Percentiles rank a stretch among this genome's conserved stretches.
Conservation (phyloP, 2,113 vertebrate species). For the Genyomyrus donnyi region DNA sequence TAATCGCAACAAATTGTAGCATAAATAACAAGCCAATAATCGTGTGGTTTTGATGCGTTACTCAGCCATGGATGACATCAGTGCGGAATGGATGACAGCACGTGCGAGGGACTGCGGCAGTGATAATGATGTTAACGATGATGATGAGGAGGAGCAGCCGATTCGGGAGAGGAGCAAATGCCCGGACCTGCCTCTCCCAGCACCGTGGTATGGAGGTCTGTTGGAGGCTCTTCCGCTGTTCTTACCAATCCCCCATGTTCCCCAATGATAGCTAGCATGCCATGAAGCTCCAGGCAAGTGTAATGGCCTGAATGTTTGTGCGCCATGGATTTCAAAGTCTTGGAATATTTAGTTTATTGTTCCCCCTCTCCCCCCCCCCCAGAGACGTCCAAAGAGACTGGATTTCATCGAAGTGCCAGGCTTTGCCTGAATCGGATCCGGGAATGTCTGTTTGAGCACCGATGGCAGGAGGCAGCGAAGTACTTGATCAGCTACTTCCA, state of each 20-base stretch:
- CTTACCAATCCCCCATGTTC: neutral
- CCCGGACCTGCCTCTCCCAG: slow-evolving; percentile 14
- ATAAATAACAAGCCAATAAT: neutral
- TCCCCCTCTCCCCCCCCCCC: neutral
- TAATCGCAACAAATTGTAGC: neutral
- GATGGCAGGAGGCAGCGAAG: slow-evolving; percentile 74
- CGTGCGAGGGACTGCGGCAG: slow-evolving; percentile 21
- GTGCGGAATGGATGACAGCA: slow-evolving; percentile 40
- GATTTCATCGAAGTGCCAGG: slow-evolving; percentile 60
- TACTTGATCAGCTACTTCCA: slow-evolving; percentile 70
- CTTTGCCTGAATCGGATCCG: slow-evolving; percentile 66
- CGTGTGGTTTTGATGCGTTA: neutral
- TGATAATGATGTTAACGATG: slow-evolving; percentile 7
- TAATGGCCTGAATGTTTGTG: neutral
- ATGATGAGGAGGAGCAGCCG: slow-evolving; percentile 5
- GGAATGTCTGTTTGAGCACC: slow-evolving; percentile 73
- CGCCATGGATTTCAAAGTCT: neutral
- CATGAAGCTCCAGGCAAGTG: neutral
- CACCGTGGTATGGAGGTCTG: slow-evolving; percentile 24
- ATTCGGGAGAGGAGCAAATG: neutral
- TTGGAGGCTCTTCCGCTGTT: neutral
- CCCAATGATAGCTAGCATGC: neutral
- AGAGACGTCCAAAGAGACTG: slow-evolving; percentile 41
- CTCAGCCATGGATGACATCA: neutral
- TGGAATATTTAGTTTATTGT: neutral